A percentile compares a stretch with the other conserved stretches of the same genome.
Conservation (phyloP, 2,797 vertebrate genomes). For the Sphaeramia orbicularis region DNA sequence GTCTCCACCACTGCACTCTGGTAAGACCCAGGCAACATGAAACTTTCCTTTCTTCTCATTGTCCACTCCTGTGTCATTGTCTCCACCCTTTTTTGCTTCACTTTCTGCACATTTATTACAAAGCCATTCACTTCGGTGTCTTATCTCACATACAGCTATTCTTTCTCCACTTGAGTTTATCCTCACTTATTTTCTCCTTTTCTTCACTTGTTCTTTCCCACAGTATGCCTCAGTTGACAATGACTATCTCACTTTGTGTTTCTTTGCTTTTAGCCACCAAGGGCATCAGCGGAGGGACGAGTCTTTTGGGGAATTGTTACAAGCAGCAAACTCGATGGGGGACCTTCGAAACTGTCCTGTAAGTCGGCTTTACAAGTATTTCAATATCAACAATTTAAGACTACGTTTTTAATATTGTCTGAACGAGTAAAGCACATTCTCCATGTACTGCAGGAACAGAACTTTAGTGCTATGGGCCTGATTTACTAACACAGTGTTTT, state of each 20-base stretch:
- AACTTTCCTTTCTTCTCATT: conserved; percentile 23
- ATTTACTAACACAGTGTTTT: no score
- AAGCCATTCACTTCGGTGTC: conserved; percentile 14
- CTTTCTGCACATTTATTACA: conserved; percentile 25
- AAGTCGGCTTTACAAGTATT: conserved; percentile 65
- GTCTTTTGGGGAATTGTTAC: conserved; percentile 94
- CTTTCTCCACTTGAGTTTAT: conserved; percentile 6
- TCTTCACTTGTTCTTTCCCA: not conserved
- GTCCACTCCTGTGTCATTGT: conserved; percentile 11
- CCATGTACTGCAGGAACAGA: not conserved
- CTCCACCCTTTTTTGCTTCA: conserved; percentile 15
- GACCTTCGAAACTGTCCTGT: conserved; percentile 97
- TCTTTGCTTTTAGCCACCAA: conserved; percentile 77
- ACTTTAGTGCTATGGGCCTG: no score
- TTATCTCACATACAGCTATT: conserved; percentile 4
- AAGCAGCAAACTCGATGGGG: conserved; percentile 92
- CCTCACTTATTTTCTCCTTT: conserved; percentile 28
- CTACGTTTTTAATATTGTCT: not conserved
- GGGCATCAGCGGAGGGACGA: conserved; percentile 83
- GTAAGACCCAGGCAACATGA: conserved; percentile 81
- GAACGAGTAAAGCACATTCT: not conserved
- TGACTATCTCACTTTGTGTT: not conserved
- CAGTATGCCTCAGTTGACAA: conserved; percentile 24
- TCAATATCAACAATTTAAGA: not conserved
- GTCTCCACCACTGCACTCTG: conserved; percentile 97